phyloP scores from a whole-genome alignment of 2,113 vertebrate genomes.

The Notarius lentiginosus region DNA sequence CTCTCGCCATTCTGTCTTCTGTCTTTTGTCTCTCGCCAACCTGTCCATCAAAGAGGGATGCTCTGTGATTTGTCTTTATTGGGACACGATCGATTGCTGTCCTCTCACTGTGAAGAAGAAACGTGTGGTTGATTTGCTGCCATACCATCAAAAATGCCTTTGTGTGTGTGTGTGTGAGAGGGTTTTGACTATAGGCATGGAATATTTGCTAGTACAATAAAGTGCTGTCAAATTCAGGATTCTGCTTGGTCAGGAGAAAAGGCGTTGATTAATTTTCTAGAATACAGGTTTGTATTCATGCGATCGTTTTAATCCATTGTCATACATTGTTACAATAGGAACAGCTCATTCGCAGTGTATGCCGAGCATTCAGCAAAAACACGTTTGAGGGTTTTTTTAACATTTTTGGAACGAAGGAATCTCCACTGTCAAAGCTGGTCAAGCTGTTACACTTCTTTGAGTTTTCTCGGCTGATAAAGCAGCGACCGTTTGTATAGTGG shows the following conservation, averaged over 20 bases:
- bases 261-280: not conserved
- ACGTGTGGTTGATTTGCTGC: conserved; percentile 50
- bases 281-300: not conserved
- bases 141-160: not conserved
- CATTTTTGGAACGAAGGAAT: no score
- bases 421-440: no score
- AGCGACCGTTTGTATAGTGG: no score
- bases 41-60: conserved; percentile 68
- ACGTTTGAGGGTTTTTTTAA: no score
- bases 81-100: conserved; percentile 65
- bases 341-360: not conserved
- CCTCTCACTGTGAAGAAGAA: conserved; percentile 60
- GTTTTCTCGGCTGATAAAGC: no score
- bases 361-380: no score
- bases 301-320: not conserved
- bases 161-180: not conserved
- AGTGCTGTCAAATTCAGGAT: not conserved
- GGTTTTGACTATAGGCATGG: not conserved
- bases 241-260: not conserved
- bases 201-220: not conserved
- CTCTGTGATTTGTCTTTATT: conserved; percentile 60
- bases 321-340: not conserved
- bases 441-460: no score
- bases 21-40: conserved; percentile 62
- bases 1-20: not conserved